phyloP scores from a whole-genome alignment of 2,797 vertebrate genomes.

The Sebastes oblongus region DNA sequence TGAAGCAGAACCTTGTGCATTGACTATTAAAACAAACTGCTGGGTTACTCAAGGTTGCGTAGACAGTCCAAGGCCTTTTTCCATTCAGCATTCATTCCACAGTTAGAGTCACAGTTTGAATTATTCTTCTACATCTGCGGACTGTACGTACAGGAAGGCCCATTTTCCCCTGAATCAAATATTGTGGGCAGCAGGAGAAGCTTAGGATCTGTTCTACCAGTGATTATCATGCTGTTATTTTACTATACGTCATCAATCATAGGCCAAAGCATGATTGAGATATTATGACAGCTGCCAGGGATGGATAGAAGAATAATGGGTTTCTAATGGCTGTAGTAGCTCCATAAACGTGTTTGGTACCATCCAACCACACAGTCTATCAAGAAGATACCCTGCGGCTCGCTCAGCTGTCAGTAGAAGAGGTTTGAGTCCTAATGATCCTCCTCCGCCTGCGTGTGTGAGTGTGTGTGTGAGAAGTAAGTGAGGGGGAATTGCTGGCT shows the following conservation, averaged over 20 bases:
- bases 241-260: constrained; percentile 2
- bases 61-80: constrained; percentile 30
- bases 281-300: constrained; percentile 32
- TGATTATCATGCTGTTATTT: no score
- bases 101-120: constrained; percentile 38
- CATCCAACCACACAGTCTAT: constrained; percentile 45
- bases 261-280: constrained; percentile 17
- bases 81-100: constrained; percentile 39
- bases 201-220: background rate
- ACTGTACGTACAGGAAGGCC: background rate
- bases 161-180: constrained; percentile 21
- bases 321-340: constrained; percentile 39
- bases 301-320: constrained; percentile 36
- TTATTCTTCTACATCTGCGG: constrained; percentile 56
- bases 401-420: constrained; percentile 53
- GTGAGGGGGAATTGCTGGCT: constrained; percentile 35
- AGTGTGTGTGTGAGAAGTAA: constrained; percentile 14
- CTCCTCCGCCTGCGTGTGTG: constrained; percentile 11
- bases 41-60: background rate
- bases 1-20: background rate
- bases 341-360: constrained; percentile 53
- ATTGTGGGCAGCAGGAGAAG: constrained; percentile 19
- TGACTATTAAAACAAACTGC: constrained; percentile 21
- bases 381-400: constrained; percentile 51
- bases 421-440: constrained; percentile 63